Base-by-base conservation (phyloP, 37 sponge, comb jelly and placozoan genomes). In the Sycon ciliatum region DNA sequence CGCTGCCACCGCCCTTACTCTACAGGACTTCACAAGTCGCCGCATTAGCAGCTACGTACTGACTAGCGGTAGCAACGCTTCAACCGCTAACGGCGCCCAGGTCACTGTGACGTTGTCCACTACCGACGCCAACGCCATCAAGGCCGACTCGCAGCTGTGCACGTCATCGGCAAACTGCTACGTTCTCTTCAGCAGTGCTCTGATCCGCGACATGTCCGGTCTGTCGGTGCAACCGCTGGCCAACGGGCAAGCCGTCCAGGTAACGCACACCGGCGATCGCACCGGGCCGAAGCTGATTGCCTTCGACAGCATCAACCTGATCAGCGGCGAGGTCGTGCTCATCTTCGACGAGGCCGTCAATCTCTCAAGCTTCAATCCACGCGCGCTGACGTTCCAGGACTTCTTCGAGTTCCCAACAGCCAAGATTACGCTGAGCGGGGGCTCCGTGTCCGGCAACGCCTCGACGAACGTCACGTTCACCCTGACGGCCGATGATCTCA, bases 401-500 rank as follows among this genome's bases (percentile, higher is more conserved):
- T 60, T 60, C 7, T 60, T 60, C 16, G 63, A 60, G 63, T 42
- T 13, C 9, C 9, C 49, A 42, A 18, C 13, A 13, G 13, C 9
- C 9, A 13, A 42, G 13, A 18, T 42, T 13, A 42, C 49, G 49
- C 13, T 42, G 13, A 42, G 13, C 9, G 49, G 49, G 13, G 49
- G 49, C 9, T 42, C 49, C 13, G 13, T 13, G 13, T 42, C 49
- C 9, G 13, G 13, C 13, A 68, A 49, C 3, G 60, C 63, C 26
- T 58, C 83, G 18, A 70, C 66, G 16, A 68, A 72, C 20, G 38
- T 91, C 26, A 81, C 62, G 5, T 80, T 91, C 29, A 56, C 54
- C 24, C 56, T 91, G 37, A 84, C 73, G 42, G 57, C 81, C n/a
- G 84, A 64, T 58, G 92, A 91, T 76, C 68, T 86, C 13, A 65